Evolutionary conservation across 2,797 vertebrate genomes (phyloP), one percentile per base, ranked within the genome.

Genomic region (Chaetodon trifasciatus): DNA sequence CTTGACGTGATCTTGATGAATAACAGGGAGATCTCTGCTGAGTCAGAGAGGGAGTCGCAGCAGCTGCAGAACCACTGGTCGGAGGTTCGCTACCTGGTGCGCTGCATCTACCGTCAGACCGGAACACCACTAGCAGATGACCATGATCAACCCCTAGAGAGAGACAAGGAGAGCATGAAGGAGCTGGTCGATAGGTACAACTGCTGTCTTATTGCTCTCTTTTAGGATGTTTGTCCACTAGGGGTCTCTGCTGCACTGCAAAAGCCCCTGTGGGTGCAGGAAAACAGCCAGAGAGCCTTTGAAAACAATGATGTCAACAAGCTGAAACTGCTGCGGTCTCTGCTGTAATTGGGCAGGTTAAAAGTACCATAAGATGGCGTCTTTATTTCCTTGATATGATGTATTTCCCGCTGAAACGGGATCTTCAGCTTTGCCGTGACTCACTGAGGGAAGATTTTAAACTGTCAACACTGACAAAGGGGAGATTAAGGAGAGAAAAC

Each of bases 51-150:
- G 60, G 98, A 99, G 91, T 97, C 98, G 9, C 98, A 98, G 93
- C 97, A 98, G 91, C 97, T 99, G 81, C 98, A 99, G 93, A 98
- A 97, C 91, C 98, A 96, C 94, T 99, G 98, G 98, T 98, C 98
- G 1, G 98, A 99, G 93, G 97, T 99, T 60, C 96, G 98, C 71
- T 98, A 99, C 92, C 95, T 97, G 91, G 98, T 99, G 70, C 97
- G 98, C 70, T 99, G 97, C 88, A 97, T 99, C 90, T 99, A 99
- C 93, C 97, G 98, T 23, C 98, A 98, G 90, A 97, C 97, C 2
- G 97, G 98, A 71, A 99, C 98, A 1, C 96, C 97, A 0, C 89
- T 98, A 84, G 97, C 97, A 15, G 97, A 99, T 8, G 98, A 98
- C 92, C 97, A 98, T 5, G 97, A 99, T 91, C 98, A 97, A 19